phyloP scores from a whole-genome alignment of 2,113 vertebrate genomes.

The Oplegnathus fasciatus region DNA sequence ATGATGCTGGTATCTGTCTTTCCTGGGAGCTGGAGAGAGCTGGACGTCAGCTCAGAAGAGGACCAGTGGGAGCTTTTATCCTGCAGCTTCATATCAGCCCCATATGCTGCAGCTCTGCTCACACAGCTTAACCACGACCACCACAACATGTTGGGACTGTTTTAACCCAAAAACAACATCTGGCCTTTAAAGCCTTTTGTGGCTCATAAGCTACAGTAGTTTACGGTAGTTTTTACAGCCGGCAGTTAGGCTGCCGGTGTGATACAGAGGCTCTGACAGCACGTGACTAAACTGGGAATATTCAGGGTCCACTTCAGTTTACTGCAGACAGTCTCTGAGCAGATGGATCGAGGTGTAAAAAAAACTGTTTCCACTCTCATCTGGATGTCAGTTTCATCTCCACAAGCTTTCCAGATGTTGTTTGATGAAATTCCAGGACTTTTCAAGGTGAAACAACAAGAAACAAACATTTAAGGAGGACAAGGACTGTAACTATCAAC shows the following conservation, averaged over 20 bases:
- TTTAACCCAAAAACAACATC: constrained; percentile 22
- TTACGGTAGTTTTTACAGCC: neutral
- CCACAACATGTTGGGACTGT: neutral
- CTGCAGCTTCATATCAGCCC: neutral
- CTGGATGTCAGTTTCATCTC: neutral
- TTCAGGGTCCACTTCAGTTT: neutral
- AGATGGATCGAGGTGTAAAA: neutral
- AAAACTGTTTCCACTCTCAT: too few relatives aligned
- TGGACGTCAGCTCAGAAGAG: neutral
- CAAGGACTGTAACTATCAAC: neutral
- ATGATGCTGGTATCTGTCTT: neutral
- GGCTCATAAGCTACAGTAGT: neutral
- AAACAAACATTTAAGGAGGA: neutral
- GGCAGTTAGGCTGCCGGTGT: neutral
- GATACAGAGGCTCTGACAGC: neutral
- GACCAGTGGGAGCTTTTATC: neutral
- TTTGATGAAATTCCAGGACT: neutral
- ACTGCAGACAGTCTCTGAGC: neutral
- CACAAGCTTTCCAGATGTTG: constrained; percentile 7
- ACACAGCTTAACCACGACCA: neutral
- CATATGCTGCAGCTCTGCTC: neutral
- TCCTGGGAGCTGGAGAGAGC: neutral
- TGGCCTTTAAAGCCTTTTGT: constrained; percentile 11
- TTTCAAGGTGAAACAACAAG: neutral
- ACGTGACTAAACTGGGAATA: neutral